phyloP scores from a whole-genome alignment of 1,140 invertebrate species.

The Hyposmocoma kahamanoa region DNA sequence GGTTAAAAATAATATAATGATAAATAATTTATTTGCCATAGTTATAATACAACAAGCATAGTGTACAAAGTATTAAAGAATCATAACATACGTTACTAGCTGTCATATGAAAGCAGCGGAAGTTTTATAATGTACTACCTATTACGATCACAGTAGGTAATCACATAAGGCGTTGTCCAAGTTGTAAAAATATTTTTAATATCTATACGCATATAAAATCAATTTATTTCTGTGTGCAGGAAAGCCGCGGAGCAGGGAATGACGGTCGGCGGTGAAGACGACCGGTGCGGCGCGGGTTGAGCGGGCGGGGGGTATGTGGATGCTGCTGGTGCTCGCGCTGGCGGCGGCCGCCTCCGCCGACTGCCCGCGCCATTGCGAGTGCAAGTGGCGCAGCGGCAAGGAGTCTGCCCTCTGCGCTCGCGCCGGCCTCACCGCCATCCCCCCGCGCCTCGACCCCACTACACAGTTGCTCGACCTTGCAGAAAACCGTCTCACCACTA shows the following conservation, averaged over 20 bases:
- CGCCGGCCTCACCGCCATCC: conserved; percentile 81
- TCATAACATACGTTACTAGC: too few species aligned
- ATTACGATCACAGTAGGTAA: too few species aligned
- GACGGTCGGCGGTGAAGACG: conserved; percentile 48
- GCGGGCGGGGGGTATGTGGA: conserved; percentile 57
- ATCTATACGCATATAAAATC: too few species aligned
- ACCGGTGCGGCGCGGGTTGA: conserved; percentile 56
- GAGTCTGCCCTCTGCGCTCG: conserved; percentile 85
- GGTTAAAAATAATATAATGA: too few species aligned
- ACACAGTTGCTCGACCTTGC: conserved; percentile 86
- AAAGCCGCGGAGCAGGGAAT: conserved; percentile 39
- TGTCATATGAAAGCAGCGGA: too few species aligned
- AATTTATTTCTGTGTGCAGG: conserved; percentile 30
- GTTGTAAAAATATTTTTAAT: too few species aligned
- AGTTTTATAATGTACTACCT: too few species aligned
- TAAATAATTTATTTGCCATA: too few species aligned
- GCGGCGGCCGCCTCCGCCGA: conserved; percentile 68
- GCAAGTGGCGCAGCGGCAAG: conserved; percentile 90
- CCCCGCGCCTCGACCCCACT: conserved; percentile 79
- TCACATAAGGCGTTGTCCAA: too few species aligned
- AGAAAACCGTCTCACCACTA: conserved; percentile 79
- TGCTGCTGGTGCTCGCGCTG: conserved; percentile 53
- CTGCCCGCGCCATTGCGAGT: conserved; percentile 84
- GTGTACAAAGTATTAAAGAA: too few species aligned
- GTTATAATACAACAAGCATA: too few species aligned